Evolutionary conservation across 2,797 vertebrate species (phyloP).

Genomic region (Chaenodraco wilsoni): DNA sequence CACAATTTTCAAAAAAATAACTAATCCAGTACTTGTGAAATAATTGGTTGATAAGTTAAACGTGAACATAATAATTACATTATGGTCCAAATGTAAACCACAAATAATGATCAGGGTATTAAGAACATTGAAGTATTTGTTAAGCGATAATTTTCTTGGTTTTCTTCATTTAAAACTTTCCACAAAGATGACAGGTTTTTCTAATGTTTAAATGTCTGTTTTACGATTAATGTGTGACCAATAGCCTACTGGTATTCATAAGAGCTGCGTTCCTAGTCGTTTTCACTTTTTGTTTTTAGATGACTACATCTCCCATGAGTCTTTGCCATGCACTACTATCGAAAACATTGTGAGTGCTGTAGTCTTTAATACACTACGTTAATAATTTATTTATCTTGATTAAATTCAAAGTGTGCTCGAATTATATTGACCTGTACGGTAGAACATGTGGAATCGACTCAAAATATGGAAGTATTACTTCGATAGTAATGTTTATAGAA

Average conservation of each 20-base stretch:
- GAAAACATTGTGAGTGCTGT: neutral
- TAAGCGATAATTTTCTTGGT: neutral
- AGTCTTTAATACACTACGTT: neutral
- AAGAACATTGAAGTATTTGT: neutral
- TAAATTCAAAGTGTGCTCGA: accelerated
- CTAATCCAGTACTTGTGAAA: neutral
- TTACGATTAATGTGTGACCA: neutral
- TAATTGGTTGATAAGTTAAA: neutral
- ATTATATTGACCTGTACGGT: accelerated
- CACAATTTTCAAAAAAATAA: no score
- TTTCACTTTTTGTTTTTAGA: neutral
- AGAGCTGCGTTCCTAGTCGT: neutral
- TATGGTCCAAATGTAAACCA: neutral
- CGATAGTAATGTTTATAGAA: neutral
- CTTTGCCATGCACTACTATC: accelerated
- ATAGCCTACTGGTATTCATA: neutral
- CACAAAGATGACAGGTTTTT: neutral
- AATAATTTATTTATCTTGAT: neutral
- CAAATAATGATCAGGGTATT: neutral
- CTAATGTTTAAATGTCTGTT: neutral
- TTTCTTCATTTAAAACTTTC: neutral
- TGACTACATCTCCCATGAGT: constrained; percentile 29
- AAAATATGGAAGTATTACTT: no score
- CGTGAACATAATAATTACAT: neutral
- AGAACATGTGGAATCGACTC: neutral